Evolutionary conservation across 2,888 invertebrate genomes (phyloP), one percentile per base, ranked within the genome.

Genomic region (Lithosia quadra): DNA sequence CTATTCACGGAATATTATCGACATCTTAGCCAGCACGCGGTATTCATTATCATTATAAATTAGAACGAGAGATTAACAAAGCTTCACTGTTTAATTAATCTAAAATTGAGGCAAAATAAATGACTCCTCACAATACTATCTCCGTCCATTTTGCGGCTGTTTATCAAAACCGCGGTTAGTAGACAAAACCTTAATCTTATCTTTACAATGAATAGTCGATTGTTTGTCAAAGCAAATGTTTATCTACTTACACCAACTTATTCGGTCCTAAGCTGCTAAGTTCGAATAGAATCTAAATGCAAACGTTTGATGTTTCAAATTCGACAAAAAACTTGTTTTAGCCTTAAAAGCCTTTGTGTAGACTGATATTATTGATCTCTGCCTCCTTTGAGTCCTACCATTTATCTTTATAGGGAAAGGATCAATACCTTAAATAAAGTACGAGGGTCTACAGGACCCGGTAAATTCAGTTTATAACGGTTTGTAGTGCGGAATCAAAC

Each of bases 211-310:
- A 73, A 71, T 74, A 78, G 69, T 71, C 79, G 68, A 82, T 79
- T 81, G 79, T 83, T 82, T 78, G 81, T 82, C 80, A 81, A 80
- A 82, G 78, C 58, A 60, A 60, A 33, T 63, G 65, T 66, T 75
- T 72, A 79, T 79, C 78, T 72, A 43, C 63, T 76, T 73, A 67
- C 55, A 49, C 24, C 64, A 63, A 63, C 63, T 74, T 69, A 71
- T 61, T 69, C 72, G 77, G 75, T 81, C 78, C 80, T 82, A 71
- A 63, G 53, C 71, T 57, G 43, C 18, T 57, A 58, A 67, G 34
- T 68, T 68, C 34, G 43, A 49, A 33, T 33, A 34, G 28, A 62
- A 49, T 49, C 43, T 33, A 18, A 39, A 43, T 36, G 21, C 55
- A 57, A 33, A 22, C 36, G 34, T 67, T 63, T 63, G 57, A 67